Conservation (phyloP, 2,888 invertebrate genomes). For the Bembecia ichneumoniformis region DNA sequence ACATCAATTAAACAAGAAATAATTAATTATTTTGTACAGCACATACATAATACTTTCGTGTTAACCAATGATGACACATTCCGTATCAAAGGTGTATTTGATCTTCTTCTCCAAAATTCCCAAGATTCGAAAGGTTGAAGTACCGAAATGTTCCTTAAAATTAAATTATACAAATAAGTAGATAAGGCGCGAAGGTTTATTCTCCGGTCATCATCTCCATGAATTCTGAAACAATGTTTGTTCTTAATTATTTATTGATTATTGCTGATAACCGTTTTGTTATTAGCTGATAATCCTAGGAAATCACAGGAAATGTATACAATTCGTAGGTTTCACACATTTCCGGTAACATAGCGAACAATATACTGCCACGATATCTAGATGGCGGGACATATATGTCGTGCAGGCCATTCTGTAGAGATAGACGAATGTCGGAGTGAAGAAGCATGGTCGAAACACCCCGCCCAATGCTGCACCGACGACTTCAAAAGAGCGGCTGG, state of each 20-base stretch:
- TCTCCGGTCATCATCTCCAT: slow-evolving; percentile 98
- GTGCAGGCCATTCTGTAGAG: background rate
- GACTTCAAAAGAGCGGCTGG: too few relatives aligned
- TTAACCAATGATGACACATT: slow-evolving; percentile 8
- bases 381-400: background rate
- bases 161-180: slow-evolving; percentile 45
- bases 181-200: slow-evolving; percentile 69
- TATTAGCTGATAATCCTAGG: too few relatives aligned
- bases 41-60: slow-evolving; percentile 59
- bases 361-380: too few relatives aligned
- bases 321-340: too few relatives aligned
- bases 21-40: slow-evolving; percentile 62
- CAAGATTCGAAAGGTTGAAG: slow-evolving; percentile 55
- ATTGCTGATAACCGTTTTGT: too few relatives aligned
- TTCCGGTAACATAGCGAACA: too few relatives aligned
- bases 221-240: slow-evolving; percentile 81
- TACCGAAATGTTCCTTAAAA: slow-evolving; percentile 54
- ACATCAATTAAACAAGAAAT: slow-evolving; percentile 62
- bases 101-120: slow-evolving; percentile 46
- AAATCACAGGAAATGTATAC: too few relatives aligned
- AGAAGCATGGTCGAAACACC: background rate
- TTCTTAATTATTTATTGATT: too few relatives aligned
- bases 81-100: slow-evolving; percentile 8
- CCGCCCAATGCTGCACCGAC: too few relatives aligned
- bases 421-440: background rate